These are phyloP conservation scores for Petrophora chlorosata DNA, from an alignment of 2,888 invertebrate genomes.

Conservation along the genomic window DNA sequence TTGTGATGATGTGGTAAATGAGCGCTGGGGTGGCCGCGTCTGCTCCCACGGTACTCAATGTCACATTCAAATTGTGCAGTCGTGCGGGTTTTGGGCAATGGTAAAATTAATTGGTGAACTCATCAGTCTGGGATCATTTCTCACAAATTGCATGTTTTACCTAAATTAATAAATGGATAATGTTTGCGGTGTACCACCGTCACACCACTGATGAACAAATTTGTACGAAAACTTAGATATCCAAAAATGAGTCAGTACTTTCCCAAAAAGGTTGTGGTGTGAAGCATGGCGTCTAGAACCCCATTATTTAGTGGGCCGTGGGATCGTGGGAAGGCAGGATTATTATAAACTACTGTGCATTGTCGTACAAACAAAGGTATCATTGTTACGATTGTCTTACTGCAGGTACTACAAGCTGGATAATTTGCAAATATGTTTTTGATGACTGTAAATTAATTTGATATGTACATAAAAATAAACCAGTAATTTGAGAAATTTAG, in stretches of 20 bases:
- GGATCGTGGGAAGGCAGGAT: constrained; percentile 36
- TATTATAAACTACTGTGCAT: constrained; percentile 32
- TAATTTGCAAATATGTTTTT: constrained; percentile 34
- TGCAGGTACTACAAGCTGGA: constrained; percentile 21
- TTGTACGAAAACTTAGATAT: constrained; percentile 2
- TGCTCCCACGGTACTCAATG: constrained; percentile 68
- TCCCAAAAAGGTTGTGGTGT: constrained; percentile 20
- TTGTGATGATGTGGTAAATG: constrained; percentile 50
- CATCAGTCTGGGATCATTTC: constrained; percentile 24
- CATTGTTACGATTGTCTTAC: constrained; percentile 44
- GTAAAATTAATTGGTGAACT: constrained; percentile 45
- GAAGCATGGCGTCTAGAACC: constrained; percentile 23
- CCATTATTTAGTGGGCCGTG: constrained; percentile 29
- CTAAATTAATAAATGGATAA: constrained; percentile 1
- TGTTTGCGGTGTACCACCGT: constrained; percentile 18
- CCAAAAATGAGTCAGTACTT: constrained; percentile 11
- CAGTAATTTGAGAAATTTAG: background rate
- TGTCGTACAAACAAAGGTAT: constrained; percentile 43
- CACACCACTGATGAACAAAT: constrained; percentile 10
- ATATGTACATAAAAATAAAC: background rate
- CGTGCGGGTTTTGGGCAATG: constrained; percentile 53
- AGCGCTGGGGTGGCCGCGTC: constrained; percentile 40
- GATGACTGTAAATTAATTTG: constrained; percentile 27
- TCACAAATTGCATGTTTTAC: constrained; percentile 21
- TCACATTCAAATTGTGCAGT: constrained; percentile 59